Conservation (phyloP, 1,140 invertebrate species). For the Drosophila lacertosa region DNA sequence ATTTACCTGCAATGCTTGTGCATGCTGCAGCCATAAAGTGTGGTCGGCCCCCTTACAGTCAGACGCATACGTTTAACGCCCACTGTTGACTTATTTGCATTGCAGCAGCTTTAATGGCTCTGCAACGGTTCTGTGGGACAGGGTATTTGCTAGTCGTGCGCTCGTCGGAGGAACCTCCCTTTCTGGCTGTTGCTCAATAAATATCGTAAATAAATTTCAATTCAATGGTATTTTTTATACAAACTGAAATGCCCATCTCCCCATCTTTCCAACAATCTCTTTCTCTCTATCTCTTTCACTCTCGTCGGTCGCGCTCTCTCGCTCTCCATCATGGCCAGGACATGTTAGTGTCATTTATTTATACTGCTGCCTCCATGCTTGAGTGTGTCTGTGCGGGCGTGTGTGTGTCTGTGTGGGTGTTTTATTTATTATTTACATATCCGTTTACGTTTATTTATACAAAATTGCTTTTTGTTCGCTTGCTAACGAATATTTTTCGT, state of each 20-base stretch:
- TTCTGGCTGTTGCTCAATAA: constrained; percentile 39
- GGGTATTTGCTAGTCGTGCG: constrained; percentile 34
- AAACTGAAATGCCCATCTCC: constrained; percentile 10
- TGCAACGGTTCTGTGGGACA: not conserved
- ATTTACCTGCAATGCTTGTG: constrained; percentile 21
- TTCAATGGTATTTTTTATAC: constrained; percentile 42
- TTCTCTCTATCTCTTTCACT: no score
- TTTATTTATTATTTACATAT: constrained; percentile 64
- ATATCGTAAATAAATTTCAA: constrained; percentile 57
- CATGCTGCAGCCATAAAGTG: constrained; percentile 46
- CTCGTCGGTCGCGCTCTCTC: not conserved
- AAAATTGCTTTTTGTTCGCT: constrained; percentile 52
- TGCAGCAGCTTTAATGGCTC: constrained; percentile 9
- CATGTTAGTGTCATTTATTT: constrained; percentile 47
- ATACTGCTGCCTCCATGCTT: constrained; percentile 15
- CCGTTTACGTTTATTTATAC: constrained; percentile 57
- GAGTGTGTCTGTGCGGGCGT: constrained; percentile 1
- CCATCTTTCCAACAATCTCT: not conserved
- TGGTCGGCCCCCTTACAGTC: constrained; percentile 11
- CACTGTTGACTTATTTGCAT: constrained; percentile 32
- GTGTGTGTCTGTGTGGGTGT: constrained; percentile 28
- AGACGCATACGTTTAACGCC: constrained; percentile 12
- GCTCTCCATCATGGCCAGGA: not conserved
- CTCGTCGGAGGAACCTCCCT: not conserved
- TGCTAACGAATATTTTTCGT: constrained; percentile 43